phyloP scores from a whole-genome alignment of 1,140 invertebrate species.

The Drosophila subobscura region DNA sequence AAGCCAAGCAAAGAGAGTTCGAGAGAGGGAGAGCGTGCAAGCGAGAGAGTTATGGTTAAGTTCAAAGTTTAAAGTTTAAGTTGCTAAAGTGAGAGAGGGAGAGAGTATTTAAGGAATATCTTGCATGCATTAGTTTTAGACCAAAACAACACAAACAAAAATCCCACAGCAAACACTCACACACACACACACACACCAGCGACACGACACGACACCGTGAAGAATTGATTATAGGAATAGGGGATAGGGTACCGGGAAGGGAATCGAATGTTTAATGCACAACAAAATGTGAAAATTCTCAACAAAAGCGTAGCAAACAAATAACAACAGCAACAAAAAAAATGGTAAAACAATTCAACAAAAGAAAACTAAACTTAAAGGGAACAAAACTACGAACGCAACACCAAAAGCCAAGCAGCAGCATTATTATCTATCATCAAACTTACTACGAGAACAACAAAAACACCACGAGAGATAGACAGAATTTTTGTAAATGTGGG shows the following conservation, averaged over 20 bases:
- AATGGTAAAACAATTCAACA: conserved; percentile 48
- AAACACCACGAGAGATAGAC: conserved; percentile 34
- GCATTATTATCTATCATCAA: conserved; percentile 15
- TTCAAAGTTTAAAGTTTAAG: conserved; percentile 57
- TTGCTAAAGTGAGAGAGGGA: conserved; percentile 19
- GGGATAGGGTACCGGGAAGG: conserved; percentile 30
- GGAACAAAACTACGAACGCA: conserved; percentile 64
- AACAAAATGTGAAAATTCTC: conserved; percentile 66
- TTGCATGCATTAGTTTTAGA: conserved; percentile 61
- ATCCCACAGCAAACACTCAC: conserved; percentile 35
- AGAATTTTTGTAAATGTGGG: conserved; percentile 48
- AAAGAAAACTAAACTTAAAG: conserved; percentile 71
- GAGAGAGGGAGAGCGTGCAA: not conserved
- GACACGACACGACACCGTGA: conserved; percentile 20
- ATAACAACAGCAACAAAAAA: conserved; percentile 26
- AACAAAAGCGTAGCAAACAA: conserved; percentile 67
- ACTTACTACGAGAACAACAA: conserved; percentile 22
- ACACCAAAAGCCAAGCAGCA: conserved; percentile 41
- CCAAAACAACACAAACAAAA: conserved; percentile 30
- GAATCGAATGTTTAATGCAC: conserved; percentile 75
- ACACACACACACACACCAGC: conserved; percentile 12
- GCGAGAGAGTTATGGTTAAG: conserved; percentile 25
- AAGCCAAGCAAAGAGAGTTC: conserved; percentile 66
- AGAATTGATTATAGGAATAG: conserved; percentile 23
- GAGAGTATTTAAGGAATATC: conserved; percentile 35